Base-by-base conservation (phyloP, 2,113 vertebrate genomes). In the Oxygymnocypris stewartii region DNA sequence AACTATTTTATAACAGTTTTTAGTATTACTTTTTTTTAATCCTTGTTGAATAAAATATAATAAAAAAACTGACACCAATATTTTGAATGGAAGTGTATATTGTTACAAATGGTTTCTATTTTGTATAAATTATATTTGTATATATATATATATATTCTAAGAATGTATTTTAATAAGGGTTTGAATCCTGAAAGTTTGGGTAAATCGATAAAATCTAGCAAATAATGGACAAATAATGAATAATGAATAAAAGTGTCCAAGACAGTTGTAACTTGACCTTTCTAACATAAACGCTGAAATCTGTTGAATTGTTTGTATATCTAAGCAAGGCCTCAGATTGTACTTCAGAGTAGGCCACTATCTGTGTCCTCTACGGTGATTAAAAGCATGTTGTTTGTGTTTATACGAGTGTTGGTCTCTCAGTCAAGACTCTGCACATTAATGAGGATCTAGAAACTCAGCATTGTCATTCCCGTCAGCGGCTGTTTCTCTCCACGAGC, bases 401-500 rank as follows among this genome's bases (percentile, higher is more conserved):
- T 65, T 31, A 16, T 3, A 67, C 1, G 13, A 14, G 12, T 76
- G 9, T 6, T 7, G 37, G 28, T 13, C 6, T 10, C 14, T 35
- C 13, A 31, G 28, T 31, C 28, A 31, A 31, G 28, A 31, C 18
- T 42, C 16, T 23, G 40, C 84, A 67, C 35, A n/a, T 28, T 54
- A 85, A 63, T 31, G 28, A 65, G 42, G 78, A 44, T 88, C 78
- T 63, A 81, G 13, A 69, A 13, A 71, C 74, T 31, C 31, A 20
- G 25, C 61, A 85, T 83, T 63, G 10, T 49, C 44, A 83, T 86
- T 78, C 87, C 31, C 25, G 37, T 6, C 35, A 59, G 35, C 25
- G 59, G 59, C 51, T 42, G 37, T 18, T 25, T 16, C 54, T 44
- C 77, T 11, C 69, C 16, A 14, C 44, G 49, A 51, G 82, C 76